Conservation (phyloP, 2,888 invertebrate species). For the Chrysolina oricalcia region DNA sequence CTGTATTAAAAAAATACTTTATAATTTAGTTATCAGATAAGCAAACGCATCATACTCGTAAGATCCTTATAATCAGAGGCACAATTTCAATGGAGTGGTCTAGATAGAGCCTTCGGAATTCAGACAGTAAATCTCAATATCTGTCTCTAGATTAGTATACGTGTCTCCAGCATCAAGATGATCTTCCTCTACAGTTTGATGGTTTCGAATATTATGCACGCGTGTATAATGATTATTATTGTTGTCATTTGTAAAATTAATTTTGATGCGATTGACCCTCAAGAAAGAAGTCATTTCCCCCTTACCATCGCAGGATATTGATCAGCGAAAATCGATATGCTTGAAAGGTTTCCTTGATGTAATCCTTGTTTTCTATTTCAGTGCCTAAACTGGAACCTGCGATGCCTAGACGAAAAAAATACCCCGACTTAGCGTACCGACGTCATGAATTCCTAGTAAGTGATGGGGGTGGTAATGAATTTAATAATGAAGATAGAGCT, state of each 20-base stretch:
- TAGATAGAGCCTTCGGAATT: too few relatives aligned
- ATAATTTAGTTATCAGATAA: too few relatives aligned
- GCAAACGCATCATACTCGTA: too few relatives aligned
- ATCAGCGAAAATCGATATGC: not conserved
- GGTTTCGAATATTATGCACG: constrained; percentile 61
- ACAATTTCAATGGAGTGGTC: too few relatives aligned
- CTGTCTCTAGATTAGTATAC: too few relatives aligned
- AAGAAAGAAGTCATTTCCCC: not conserved
- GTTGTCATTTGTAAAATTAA: not conserved
- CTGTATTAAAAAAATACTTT: too few relatives aligned
- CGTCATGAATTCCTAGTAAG: constrained; percentile 86
- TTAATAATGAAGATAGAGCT: constrained; percentile 77
- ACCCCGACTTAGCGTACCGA: constrained; percentile 90
- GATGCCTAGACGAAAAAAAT: constrained; percentile 90
- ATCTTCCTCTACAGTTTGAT: too few relatives aligned
- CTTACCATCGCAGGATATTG: not conserved
- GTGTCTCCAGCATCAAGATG: too few relatives aligned
- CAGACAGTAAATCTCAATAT: too few relatives aligned
- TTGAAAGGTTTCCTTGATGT: not conserved
- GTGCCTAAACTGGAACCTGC: constrained; percentile 83
- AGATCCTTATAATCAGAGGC: too few relatives aligned
- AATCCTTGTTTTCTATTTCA: constrained; percentile 52
- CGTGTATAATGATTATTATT: constrained; percentile 20
- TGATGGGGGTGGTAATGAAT: constrained; percentile 75
- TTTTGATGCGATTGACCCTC: not conserved